phyloP scores from a whole-genome alignment of 2,113 vertebrate species.

The Myanophis thanlyinensis region DNA sequence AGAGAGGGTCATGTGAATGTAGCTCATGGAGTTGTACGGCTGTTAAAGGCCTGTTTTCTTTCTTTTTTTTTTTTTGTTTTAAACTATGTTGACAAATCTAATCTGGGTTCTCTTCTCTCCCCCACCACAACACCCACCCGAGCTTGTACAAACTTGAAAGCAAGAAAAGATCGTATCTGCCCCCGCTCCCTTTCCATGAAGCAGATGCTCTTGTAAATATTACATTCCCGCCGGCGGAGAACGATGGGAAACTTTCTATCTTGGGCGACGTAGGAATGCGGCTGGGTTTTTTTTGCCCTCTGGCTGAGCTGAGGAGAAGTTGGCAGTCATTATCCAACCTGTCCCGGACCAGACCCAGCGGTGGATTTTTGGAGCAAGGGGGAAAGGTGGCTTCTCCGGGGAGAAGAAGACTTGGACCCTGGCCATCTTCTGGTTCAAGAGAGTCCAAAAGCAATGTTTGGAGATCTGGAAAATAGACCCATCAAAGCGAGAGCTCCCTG shows the following conservation, averaged over 20 bases:
- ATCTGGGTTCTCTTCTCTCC: background rate
- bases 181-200: constrained; percentile 1
- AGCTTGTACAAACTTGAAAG: background rate
- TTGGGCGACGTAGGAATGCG: constrained; percentile 65
- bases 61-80: too few relatives aligned
- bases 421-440: constrained; percentile 2
- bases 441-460: background rate
- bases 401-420: background rate
- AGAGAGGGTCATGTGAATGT: background rate
- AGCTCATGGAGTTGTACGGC: background rate
- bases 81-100: background rate
- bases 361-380: background rate
- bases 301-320: constrained; percentile 40
- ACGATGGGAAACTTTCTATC: constrained; percentile 68
- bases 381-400: background rate
- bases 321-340: background rate
- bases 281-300: constrained; percentile 26
- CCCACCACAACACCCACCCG: background rate
- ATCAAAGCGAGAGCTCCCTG: background rate
- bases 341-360: background rate
- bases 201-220: constrained; percentile 55
- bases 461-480: background rate
- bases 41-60: background rate
- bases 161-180: background rate
- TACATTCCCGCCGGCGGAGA: constrained; percentile 61